These are phyloP conservation scores for Amiota communis DNA, from an alignment of 2,888 invertebrate species.

Conservation along the genomic window DNA sequence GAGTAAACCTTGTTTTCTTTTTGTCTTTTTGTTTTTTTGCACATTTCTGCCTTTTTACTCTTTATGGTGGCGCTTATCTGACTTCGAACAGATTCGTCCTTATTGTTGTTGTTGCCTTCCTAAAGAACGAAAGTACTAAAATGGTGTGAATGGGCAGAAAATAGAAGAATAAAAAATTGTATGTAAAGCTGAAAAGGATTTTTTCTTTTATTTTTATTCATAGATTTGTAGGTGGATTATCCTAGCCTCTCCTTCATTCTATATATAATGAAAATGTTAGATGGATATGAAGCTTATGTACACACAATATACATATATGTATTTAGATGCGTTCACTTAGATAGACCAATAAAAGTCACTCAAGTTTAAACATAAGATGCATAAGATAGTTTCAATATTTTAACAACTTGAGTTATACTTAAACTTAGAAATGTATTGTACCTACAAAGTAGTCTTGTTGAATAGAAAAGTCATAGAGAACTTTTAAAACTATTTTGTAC, in stretches of 20 bases:
- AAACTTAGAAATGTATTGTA: too few species aligned
- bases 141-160: neutral
- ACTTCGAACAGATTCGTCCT: neutral
- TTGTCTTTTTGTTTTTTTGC: neutral
- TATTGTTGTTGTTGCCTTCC: constrained; percentile 18
- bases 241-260: neutral
- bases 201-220: too few species aligned
- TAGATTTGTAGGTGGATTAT: neutral
- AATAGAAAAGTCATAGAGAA: too few species aligned
- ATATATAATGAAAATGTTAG: constrained; percentile 1
- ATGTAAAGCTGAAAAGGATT: too few species aligned
- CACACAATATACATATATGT: too few species aligned
- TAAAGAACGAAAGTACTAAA: neutral
- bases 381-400: neutral
- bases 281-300: neutral
- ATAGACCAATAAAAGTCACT: constrained; percentile 12
- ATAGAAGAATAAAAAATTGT: constrained; percentile 1
- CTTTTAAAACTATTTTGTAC: too few species aligned
- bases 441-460: too few species aligned
- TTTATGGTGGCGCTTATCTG: neutral
- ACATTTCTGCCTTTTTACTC: constrained; percentile 12
- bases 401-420: too few species aligned
- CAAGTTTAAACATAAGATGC: neutral
- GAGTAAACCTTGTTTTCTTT: too few species aligned
- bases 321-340: neutral